Evolutionary conservation across 2,113 vertebrate genomes (phyloP).

Genomic region (Oxyruncus cristatus): DNA sequence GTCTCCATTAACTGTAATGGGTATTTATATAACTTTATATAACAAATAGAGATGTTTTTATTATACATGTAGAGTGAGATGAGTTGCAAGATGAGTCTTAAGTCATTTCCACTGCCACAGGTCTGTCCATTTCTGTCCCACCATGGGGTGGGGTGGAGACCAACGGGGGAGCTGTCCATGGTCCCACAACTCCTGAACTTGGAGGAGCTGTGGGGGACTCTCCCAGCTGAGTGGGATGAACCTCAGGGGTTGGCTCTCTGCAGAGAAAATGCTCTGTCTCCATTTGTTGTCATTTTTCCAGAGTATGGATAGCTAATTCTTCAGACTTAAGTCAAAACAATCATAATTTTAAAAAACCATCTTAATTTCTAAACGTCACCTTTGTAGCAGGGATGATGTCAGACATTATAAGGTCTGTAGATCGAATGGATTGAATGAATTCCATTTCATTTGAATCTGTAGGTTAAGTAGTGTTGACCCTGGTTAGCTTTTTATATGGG

Average conservation of each 20-base stretch:
- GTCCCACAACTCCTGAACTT: neutral
- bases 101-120: neutral
- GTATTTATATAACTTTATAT: constrained; percentile 21
- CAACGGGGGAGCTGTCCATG: neutral
- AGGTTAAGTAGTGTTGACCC: constrained; percentile 22
- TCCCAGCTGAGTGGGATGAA: no score
- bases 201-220: neutral
- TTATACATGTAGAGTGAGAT: neutral
- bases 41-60: neutral
- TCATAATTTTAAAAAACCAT: no score
- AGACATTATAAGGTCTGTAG: neutral
- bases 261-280: neutral
- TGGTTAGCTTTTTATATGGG: neutral
- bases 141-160: fast-evolving
- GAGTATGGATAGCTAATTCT: neutral
- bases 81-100: neutral
- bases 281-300: neutral
- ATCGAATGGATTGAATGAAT: neutral
- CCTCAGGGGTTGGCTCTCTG: neutral
- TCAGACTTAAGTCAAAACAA: neutral
- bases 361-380: no score
- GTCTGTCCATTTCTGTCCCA: neutral
- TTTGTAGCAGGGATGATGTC: constrained; percentile 13
- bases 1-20: neutral
- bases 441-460: neutral